Evolutionary conservation across 2,113 vertebrate species (phyloP).

Genomic region (Pontoporia blainvillei): DNA sequence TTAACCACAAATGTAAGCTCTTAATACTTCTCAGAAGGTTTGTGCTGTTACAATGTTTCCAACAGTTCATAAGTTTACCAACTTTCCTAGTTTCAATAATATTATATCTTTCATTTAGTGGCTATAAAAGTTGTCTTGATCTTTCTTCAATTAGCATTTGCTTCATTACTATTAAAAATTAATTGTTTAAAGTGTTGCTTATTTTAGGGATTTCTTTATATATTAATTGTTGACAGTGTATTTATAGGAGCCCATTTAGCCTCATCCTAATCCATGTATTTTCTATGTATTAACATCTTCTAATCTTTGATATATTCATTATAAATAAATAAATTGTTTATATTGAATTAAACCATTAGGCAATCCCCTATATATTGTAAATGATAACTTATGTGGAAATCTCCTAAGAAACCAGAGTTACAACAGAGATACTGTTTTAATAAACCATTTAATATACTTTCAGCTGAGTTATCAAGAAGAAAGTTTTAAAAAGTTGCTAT

Average conservation of each 20-base stretch:
- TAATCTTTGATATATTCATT: neutral
- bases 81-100: neutral
- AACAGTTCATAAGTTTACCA: neutral
- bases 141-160: neutral
- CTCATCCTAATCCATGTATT: neutral
- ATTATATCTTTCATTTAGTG: neutral
- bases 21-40: neutral
- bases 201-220: neutral
- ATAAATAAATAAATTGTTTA: neutral
- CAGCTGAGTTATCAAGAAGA: neutral
- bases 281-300: neutral
- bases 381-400: neutral
- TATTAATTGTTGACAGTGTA: neutral
- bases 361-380: neutral
- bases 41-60: neutral
- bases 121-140: neutral
- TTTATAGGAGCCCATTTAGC: neutral
- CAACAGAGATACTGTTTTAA: neutral
- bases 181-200: neutral
- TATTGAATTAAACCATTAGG: neutral
- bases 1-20: neutral
- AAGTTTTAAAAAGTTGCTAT: neutral
- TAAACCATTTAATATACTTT: neutral
- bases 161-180: neutral
- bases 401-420: neutral